phyloP scores from a whole-genome alignment of 2,888 invertebrate genomes.

The Agelastica alni region DNA sequence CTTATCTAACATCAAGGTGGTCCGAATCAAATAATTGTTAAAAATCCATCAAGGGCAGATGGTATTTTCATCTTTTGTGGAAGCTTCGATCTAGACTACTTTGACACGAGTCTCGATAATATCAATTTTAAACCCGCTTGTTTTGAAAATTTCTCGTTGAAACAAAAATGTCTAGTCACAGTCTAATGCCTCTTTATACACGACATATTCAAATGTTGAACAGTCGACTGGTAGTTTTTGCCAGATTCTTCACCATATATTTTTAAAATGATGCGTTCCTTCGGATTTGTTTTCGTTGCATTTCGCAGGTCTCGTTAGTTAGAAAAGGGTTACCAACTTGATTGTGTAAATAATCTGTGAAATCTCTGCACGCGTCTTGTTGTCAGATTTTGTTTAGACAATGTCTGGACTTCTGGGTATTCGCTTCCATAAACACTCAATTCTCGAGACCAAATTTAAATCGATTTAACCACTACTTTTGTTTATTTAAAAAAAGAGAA shows the following conservation, averaged over 20 bases:
- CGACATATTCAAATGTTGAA: too few relatives aligned
- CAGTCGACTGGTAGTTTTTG: too few relatives aligned
- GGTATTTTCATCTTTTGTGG: constrained; percentile 17
- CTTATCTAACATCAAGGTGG: constrained; percentile 33
- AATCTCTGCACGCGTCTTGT: constrained; percentile 37
- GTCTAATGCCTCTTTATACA: too few relatives aligned
- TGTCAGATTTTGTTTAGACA: constrained; percentile 41
- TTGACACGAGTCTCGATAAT: constrained; percentile 35
- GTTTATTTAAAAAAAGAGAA: too few relatives aligned
- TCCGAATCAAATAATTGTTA: constrained; percentile 34
- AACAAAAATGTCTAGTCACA: too few relatives aligned
- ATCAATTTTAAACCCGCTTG: too few relatives aligned
- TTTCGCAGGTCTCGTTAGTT: constrained; percentile 32
- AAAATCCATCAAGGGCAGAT: constrained; percentile 30
- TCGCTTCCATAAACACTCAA: constrained; percentile 22
- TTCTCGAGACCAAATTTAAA: too few relatives aligned
- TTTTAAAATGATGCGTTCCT: not conserved
- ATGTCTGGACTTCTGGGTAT: constrained; percentile 32
- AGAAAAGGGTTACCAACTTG: constrained; percentile 44
- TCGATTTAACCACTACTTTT: too few relatives aligned
- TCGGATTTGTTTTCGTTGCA: constrained; percentile 43
- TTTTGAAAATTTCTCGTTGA: too few relatives aligned
- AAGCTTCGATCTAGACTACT: constrained; percentile 5
- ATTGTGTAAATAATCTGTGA: constrained; percentile 44
- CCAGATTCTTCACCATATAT: constrained; percentile 1